Percentiles rank a stretch among this genome's conserved stretches.
These are phyloP conservation scores for Hetaerina titia DNA, from an alignment of 2,888 invertebrate species.

Conservation along the genomic window DNA sequence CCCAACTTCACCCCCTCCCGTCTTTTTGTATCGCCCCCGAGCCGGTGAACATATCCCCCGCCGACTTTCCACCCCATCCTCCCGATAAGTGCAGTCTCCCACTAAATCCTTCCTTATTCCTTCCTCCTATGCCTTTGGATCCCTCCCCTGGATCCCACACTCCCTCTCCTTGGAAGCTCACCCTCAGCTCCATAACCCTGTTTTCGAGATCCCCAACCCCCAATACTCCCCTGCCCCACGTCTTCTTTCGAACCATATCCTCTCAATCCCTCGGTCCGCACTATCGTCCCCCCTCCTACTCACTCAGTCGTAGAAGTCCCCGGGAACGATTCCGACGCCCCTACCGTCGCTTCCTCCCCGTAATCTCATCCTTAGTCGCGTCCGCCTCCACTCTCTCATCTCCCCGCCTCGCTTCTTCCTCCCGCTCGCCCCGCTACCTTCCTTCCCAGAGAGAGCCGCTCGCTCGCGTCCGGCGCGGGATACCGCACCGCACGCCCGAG, in stretches of 20 bases:
- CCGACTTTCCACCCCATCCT: background rate
- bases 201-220: background rate
- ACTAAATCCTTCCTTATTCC: slow-evolving; percentile 2
- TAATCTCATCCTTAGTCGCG: too few relatives aligned
- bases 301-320: too few relatives aligned
- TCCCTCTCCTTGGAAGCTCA: too few relatives aligned
- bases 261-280: too few relatives aligned
- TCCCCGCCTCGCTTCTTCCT: too few relatives aligned
- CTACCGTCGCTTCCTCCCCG: too few relatives aligned
- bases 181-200: background rate
- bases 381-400: too few relatives aligned
- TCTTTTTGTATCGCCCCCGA: background rate
- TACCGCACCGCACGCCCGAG: background rate
- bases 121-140: background rate
- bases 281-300: too few relatives aligned
- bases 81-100: slow-evolving; percentile 1
- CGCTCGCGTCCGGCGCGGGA: background rate
- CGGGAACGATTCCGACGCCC: too few relatives aligned
- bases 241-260: too few relatives aligned
- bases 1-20: background rate
- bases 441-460: too few relatives aligned
- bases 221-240: background rate
- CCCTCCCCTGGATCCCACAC: background rate
- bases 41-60: background rate
- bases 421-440: too few relatives aligned